Evolutionary conservation across 2,888 invertebrate species (phyloP), one percentile per base, ranked within the genome.

Genomic region (Heliconius ismenius): DNA sequence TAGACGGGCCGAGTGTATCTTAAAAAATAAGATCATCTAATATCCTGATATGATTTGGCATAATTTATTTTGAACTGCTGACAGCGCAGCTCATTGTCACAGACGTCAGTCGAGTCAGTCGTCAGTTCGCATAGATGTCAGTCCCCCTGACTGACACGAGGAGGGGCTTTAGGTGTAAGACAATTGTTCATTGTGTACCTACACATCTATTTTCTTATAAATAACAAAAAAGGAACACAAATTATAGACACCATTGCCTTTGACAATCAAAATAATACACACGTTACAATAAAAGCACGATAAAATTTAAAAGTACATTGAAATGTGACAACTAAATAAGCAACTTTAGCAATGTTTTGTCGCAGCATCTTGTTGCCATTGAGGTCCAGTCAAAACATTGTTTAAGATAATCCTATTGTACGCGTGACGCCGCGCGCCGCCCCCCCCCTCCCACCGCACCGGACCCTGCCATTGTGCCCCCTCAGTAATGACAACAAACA

Each of bases 331-430:
- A 62, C 39, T 36, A 73, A 36, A 62, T 21, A 62, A 43, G 10
- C 3, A 39, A 39, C 11, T 24, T 60, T n/a, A 9, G 58, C 10
- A n/a, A 10, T 13, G 60, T 36, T 39, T 73, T 26, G 15, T 18
- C 18, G 18, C 18, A 15, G 15, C 36, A 28, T 54, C 24, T 62
- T 18, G 36, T 60, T 26, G 58, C 60, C 62, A 73, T 73, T 73
- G 60, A 73, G 24, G 73, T 73, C 73, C 73, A 73, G 73, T 73
- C 62, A 43, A 60, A 73, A 62, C 73, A 62, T 60, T 60, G 43
- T 70, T 28, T 28, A 62, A 24, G 32, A 65, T 72, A 76, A 76
- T 72, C 70, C 36, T 54, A 76, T 72, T 65, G 54, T 64, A 18
- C 54, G 21, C 21, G 65, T 26, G 36, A 54, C 75, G 64, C 76